Conservation (phyloP, 2,888 invertebrate genomes). For the Metacarcinus magister region DNA sequence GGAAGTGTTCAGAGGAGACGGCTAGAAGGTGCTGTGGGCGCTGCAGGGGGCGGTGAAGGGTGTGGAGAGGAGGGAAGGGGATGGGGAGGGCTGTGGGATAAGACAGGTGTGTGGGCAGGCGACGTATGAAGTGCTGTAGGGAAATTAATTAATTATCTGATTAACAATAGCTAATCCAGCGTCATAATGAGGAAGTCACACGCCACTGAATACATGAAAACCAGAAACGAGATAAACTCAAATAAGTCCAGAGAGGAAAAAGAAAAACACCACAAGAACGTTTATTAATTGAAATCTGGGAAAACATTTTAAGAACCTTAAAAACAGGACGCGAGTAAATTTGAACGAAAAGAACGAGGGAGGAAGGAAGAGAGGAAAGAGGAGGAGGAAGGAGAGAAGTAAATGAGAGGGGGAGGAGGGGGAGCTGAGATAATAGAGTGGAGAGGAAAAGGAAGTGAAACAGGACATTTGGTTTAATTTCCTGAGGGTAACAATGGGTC, state of each 20-base stretch:
- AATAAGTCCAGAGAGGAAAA: not conserved
- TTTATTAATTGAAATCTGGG: not conserved
- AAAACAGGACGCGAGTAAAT: constrained; percentile 26
- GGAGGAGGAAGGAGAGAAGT: not conserved
- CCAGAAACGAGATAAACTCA: not conserved
- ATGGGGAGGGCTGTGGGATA: not conserved
- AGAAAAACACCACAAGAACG: not conserved
- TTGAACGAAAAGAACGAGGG: not conserved
- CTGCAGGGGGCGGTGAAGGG: not conserved
- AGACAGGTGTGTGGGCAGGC: not conserved
- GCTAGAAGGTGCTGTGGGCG: not conserved
- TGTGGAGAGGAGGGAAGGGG: not conserved
- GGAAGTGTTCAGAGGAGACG: not conserved
- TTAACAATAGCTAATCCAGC: not conserved
- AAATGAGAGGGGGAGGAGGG: not conserved
- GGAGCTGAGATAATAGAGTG: not conserved
- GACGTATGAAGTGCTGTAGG: not conserved
- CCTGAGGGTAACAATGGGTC: constrained; percentile 14
- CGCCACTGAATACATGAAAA: not conserved
- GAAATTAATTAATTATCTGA: not conserved
- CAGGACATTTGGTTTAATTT: constrained; percentile 26
- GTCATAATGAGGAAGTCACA: not conserved
- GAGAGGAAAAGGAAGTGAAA: constrained; percentile 26
- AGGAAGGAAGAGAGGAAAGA: constrained; percentile 1
- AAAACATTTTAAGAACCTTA: not conserved